Percentiles rank a stretch among this genome's conserved stretches.
Conservation (phyloP, 2,113 vertebrate species). For the Lycocorax pyrrhopterus region DNA sequence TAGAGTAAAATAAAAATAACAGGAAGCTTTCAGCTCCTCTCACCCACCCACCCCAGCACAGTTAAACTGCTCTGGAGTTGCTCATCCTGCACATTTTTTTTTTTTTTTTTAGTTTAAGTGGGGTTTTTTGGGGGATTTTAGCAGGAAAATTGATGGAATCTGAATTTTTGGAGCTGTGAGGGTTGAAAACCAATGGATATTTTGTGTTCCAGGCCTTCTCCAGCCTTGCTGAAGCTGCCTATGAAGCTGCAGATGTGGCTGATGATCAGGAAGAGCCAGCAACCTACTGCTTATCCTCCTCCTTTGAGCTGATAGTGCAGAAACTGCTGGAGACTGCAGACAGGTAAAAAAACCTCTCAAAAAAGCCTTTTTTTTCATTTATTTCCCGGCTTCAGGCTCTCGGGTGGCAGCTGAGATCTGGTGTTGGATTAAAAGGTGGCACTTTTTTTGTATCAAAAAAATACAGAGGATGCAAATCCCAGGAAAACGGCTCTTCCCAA, state of each 20-base stretch:
- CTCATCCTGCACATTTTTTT: neutral
- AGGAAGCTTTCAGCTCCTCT: neutral
- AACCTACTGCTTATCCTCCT: slow-evolving; percentile 95
- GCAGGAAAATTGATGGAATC: neutral
- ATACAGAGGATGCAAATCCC: neutral
- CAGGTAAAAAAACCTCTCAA: slow-evolving; percentile 67
- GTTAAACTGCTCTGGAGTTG: neutral
- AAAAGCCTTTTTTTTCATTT: neutral
- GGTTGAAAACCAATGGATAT: neutral
- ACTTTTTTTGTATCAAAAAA: neutral
- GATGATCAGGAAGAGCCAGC: slow-evolving; percentile 95
- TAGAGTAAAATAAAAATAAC: neutral
- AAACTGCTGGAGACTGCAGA: slow-evolving; percentile 97
- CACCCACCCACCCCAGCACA: neutral
- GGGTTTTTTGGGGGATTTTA: neutral
- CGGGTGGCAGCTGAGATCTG: neutral
- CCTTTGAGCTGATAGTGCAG: slow-evolving; percentile 97
- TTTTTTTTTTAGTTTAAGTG: neutral
- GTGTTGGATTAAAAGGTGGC: neutral
- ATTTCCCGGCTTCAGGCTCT: neutral
- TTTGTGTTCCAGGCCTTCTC: slow-evolving; percentile 86
- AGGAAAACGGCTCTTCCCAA: neutral
- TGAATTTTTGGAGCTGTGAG: neutral
- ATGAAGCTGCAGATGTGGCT: slow-evolving; percentile 93
- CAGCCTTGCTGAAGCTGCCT: slow-evolving; percentile 95